These are phyloP conservation scores for Rhynchonycteris naso DNA, from an alignment of 2,797 vertebrate genomes.

Conservation along the genomic window DNA sequence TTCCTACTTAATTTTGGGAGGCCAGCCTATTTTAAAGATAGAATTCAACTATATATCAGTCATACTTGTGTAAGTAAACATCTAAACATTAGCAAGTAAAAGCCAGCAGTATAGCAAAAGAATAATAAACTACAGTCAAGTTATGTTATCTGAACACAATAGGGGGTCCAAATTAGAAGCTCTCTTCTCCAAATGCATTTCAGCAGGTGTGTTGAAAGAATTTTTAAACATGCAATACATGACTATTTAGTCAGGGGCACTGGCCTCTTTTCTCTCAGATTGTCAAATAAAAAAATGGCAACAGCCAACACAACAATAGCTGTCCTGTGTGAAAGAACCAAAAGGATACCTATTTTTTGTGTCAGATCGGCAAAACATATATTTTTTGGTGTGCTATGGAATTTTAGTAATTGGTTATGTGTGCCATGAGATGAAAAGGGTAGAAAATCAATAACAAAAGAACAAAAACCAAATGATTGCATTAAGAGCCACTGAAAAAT, in stretches of 20 bases:
- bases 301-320: neutral
- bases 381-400: neutral
- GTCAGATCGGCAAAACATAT: neutral
- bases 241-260: neutral
- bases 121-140: neutral
- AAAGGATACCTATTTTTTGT: neutral
- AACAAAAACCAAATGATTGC: neutral
- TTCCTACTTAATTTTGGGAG: conserved; percentile 1
- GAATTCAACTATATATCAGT: neutral
- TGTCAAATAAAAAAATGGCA: neutral
- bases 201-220: neutral
- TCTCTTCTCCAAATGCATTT: neutral
- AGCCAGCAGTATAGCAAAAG: neutral
- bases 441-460: neutral
- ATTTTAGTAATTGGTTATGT: neutral
- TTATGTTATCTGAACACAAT: neutral
- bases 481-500: neutral
- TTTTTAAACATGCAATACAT: neutral
- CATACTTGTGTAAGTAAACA: neutral
- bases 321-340: neutral
- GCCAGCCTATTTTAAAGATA: neutral
- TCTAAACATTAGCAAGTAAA: neutral
- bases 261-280: neutral
- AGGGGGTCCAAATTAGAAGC: neutral
- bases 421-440: neutral